phyloP scores from a whole-genome alignment of 2,888 invertebrate genomes.

The Caenorhabditis sp. region DNA sequence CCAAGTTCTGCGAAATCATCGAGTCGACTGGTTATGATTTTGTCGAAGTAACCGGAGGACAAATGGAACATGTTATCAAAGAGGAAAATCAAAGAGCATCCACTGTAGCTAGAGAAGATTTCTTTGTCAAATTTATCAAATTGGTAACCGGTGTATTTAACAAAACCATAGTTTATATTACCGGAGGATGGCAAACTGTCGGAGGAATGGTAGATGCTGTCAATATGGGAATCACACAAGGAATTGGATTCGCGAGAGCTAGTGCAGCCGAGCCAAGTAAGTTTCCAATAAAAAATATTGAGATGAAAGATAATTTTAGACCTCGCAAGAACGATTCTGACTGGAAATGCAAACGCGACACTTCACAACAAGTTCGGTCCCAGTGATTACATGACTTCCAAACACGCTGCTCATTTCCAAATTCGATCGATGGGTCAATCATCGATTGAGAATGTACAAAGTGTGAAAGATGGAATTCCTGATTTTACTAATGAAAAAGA shows the following conservation, averaged over 20 bases:
- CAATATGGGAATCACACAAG: slow-evolving; percentile 45
- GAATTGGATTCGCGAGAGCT: slow-evolving; percentile 54
- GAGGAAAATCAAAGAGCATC: slow-evolving; percentile 24
- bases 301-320: slow-evolving; percentile 14
- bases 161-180: slow-evolving; percentile 45
- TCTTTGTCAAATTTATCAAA: slow-evolving; percentile 30
- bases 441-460: slow-evolving; percentile 21
- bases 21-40: slow-evolving; percentile 29
- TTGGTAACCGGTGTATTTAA: slow-evolving; percentile 13
- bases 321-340: slow-evolving; percentile 22
- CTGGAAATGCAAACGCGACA: slow-evolving; percentile 15
- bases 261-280: slow-evolving; percentile 56
- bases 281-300: background rate
- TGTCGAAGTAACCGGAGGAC: slow-evolving; percentile 32
- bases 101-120: slow-evolving; percentile 31
- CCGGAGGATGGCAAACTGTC: slow-evolving; percentile 61
- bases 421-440: slow-evolving; percentile 21
- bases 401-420: slow-evolving; percentile 37
- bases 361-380: slow-evolving; percentile 31
- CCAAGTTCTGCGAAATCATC: slow-evolving; percentile 17
- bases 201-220: slow-evolving; percentile 54
- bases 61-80: slow-evolving; percentile 29
- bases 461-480: slow-evolving; percentile 19
- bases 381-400: slow-evolving; percentile 25
- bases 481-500: slow-evolving; percentile 36